Conservation (phyloP, 2,797 vertebrate genomes). For the Zenarchopterus dispar region DNA sequence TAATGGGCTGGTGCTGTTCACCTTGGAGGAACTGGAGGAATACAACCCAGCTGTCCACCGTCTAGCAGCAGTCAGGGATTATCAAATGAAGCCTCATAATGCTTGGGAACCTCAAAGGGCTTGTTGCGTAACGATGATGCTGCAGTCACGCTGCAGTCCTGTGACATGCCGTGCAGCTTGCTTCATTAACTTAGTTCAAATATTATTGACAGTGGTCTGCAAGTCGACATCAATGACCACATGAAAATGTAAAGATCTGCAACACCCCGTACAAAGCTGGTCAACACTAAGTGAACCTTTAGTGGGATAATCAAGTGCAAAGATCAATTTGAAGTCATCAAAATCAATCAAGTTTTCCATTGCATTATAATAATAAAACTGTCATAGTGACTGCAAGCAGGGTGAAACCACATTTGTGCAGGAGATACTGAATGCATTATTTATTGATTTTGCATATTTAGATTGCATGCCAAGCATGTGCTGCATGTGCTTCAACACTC, state of each 20-base stretch:
- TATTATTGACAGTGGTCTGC: conserved; percentile 13
- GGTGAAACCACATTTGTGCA: neutral
- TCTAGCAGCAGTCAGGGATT: conserved; percentile 51
- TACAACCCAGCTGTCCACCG: conserved; percentile 21
- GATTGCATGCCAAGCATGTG: neutral
- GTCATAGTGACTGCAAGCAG: neutral
- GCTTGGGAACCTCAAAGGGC: conserved; percentile 53
- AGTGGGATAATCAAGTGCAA: no score
- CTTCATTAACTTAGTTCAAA: conserved; percentile 29
- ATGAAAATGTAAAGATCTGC: conserved; percentile 16
- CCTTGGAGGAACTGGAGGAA: conserved; percentile 3
- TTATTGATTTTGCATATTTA: neutral
- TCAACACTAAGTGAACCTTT: neutral
- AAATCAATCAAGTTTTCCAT: neutral
- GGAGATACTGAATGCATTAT: neutral
- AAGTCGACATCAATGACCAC: conserved; percentile 26
- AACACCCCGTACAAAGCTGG: neutral
- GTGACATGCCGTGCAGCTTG: conserved; percentile 19
- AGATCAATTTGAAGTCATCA: neutral
- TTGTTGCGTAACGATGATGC: conserved; percentile 63
- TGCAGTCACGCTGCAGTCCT: conserved; percentile 40
- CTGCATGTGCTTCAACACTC: conserved; percentile 1
- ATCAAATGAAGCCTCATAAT: conserved; percentile 55
- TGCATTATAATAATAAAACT: neutral
- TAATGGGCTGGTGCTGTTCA: conserved; percentile 10